Evolutionary conservation across 2,797 vertebrate genomes (phyloP).

Genomic region (Centropyge bicolor): DNA sequence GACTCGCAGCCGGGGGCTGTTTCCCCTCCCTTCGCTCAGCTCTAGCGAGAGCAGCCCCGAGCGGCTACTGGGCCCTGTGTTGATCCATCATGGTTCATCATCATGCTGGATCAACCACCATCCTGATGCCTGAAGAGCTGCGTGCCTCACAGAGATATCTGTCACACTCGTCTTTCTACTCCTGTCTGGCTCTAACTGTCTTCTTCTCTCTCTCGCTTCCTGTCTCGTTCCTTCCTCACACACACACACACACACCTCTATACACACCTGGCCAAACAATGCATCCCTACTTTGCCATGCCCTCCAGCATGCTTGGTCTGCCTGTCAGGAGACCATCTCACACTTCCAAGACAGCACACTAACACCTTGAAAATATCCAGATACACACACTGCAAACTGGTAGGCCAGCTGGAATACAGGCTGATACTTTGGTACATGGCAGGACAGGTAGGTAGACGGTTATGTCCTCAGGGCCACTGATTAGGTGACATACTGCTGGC

Average conservation of each 20-base stretch:
- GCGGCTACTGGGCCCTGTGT: conserved; percentile 56
- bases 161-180: conserved; percentile 60
- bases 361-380: conserved; percentile 47
- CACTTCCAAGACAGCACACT: conserved; percentile 51
- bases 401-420: conserved; percentile 34
- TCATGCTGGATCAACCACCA: conserved; percentile 67
- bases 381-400: conserved; percentile 35
- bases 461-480: conserved; percentile 57
- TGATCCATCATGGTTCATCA: conserved; percentile 76
- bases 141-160: conserved; percentile 61
- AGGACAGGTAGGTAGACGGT: conserved; percentile 42
- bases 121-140: conserved; percentile 58
- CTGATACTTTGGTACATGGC: conserved; percentile 36
- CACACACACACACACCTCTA: conserved; percentile 25
- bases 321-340: conserved; percentile 59
- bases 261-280: conserved; percentile 70
- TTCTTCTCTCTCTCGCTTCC: conserved; percentile 4
- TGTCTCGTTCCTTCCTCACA: conserved; percentile 8
- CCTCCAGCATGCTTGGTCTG: conserved; percentile 59
- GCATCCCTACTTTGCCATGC: conserved; percentile 65
- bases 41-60: conserved; percentile 69
- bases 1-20: conserved; percentile 66
- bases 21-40: conserved; percentile 49
- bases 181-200: conserved; percentile 13
- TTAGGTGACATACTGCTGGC: conserved; percentile 57